A percentile compares a stretch with the other conserved stretches of the same genome.
These are phyloP conservation scores for Manis javanica DNA, from an alignment of 2,797 vertebrate species.

Conservation along the genomic window DNA sequence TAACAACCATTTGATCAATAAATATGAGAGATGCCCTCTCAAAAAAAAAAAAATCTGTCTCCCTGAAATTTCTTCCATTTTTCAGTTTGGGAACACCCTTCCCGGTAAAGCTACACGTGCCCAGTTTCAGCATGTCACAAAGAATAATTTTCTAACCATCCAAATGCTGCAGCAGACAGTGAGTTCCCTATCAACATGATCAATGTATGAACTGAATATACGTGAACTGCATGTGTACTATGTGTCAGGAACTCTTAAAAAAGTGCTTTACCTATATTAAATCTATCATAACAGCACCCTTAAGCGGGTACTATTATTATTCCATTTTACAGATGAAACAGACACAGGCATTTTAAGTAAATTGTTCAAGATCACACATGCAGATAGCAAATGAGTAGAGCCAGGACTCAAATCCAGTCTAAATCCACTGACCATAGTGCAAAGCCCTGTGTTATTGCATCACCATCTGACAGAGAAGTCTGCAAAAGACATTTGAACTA, in stretches of 20 bases:
- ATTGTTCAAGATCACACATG: not conserved
- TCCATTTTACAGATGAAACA: not conserved
- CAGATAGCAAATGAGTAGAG: not conserved
- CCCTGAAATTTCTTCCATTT: slow-evolving; percentile 48
- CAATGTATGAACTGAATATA: not conserved
- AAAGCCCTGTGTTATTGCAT: not conserved
- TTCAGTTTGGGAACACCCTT: not conserved
- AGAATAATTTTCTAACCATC: slow-evolving; percentile 32
- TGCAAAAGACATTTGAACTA: not conserved
- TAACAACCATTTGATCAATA: too few relatives aligned
- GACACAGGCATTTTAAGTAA: not conserved
- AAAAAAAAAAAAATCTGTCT: not conserved
- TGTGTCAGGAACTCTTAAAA: not conserved
- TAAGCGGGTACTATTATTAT: not conserved
- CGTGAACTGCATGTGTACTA: not conserved
- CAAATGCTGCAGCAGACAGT: not conserved
- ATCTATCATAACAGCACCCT: not conserved
- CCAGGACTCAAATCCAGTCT: not conserved
- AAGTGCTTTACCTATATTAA: not conserved
- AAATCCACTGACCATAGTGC: not conserved
- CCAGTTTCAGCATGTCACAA: not conserved
- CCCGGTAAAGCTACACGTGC: not conserved
- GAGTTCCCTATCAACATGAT: not conserved
- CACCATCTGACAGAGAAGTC: not conserved
- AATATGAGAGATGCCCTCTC: too few relatives aligned